Evolutionary conservation across 64 coral and sea anemone genomes (phyloP).

Genomic region (Orbicella faveolata): DNA sequence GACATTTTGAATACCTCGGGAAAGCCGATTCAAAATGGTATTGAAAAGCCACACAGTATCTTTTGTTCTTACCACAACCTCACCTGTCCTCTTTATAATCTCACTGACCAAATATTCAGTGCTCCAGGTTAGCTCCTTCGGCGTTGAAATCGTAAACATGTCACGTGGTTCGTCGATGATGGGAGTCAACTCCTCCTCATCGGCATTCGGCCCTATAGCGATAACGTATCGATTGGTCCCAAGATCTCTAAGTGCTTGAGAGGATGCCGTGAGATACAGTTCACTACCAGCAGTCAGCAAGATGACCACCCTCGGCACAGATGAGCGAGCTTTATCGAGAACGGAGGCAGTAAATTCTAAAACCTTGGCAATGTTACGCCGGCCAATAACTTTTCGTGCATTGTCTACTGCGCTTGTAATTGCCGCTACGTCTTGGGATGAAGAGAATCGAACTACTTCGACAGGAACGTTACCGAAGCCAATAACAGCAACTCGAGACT

Average conservation of each 20-base stretch:
- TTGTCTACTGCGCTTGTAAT: background rate
- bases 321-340: background rate
- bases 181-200: conserved; percentile 9
- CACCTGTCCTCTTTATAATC: conserved; percentile 6
- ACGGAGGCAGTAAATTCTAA: background rate
- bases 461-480: background rate
- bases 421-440: background rate
- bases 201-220: conserved; percentile 8
- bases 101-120: background rate
- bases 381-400: background rate
- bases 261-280: background rate
- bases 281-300: conserved; percentile 42
- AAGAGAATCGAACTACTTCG: conserved; percentile 1
- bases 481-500: conserved; percentile 40
- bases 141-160: conserved; percentile 1
- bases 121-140: conserved; percentile 1
- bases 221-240: conserved; percentile 23
- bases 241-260: background rate
- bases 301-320: conserved; percentile 27
- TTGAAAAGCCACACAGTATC: too few species aligned
- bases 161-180: conserved; percentile 5
- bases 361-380: background rate
- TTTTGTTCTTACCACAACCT: background rate
- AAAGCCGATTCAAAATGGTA: too few species aligned
- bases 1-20: too few species aligned